These are phyloP conservation scores for Pygmarrhopalites habei DNA, from an alignment of 1,140 invertebrate species.

Conservation along the genomic window DNA sequence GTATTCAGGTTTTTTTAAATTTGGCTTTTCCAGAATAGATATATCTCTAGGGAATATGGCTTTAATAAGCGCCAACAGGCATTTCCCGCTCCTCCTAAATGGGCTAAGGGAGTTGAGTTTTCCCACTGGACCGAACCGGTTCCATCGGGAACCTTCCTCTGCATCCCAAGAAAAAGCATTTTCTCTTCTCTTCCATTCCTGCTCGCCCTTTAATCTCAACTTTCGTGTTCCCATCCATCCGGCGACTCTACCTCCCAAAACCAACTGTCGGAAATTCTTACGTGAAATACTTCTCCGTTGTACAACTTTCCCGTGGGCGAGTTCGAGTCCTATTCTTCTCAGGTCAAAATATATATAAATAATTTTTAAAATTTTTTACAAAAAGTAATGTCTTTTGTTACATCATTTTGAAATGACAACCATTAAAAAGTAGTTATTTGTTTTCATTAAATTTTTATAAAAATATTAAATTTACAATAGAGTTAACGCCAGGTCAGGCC, in stretches of 20 bases:
- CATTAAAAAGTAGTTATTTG: no score
- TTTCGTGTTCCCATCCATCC: constrained; percentile 3
- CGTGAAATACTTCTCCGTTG: no score
- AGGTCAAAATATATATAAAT: no score
- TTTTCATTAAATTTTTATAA: no score
- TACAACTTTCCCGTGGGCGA: no score
- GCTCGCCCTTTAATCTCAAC: constrained; percentile 28
- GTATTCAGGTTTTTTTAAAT: constrained; percentile 39
- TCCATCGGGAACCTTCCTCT: constrained; percentile 32
- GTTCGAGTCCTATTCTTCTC: no score
- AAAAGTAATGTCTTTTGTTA: no score
- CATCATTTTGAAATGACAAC: no score
- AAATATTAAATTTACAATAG: no score
- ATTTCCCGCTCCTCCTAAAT: constrained; percentile 38
- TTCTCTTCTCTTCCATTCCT: constrained; percentile 14
- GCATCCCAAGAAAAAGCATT: constrained; percentile 34
- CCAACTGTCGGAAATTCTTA: no score
- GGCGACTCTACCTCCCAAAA: neutral
- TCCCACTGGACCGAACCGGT: constrained; percentile 24
- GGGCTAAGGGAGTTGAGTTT: constrained; percentile 34
- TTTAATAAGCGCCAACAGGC: constrained; percentile 40
- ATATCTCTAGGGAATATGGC: constrained; percentile 37
- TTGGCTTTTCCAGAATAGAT: constrained; percentile 38
- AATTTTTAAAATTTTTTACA: no score
- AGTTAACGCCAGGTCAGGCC: no score